A percentile compares a stretch with the other conserved stretches of the same genome.
Evolutionary conservation across 2,888 invertebrate species (phyloP).

Genomic region (Thecocarcelia acutangulata): DNA sequence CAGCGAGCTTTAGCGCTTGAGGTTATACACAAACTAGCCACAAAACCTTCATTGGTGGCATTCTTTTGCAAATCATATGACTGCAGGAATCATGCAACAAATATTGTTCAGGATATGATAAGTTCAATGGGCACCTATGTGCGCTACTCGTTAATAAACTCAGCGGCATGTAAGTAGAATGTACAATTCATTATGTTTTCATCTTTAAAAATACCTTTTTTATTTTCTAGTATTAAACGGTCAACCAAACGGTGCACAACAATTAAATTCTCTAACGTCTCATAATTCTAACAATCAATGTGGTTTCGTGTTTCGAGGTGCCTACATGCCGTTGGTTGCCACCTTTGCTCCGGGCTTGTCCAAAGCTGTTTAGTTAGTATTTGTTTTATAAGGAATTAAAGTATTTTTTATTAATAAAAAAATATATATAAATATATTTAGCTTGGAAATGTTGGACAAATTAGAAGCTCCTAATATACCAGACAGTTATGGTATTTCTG

Average conservation of each 20-base stretch:
- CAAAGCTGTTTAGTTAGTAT: slow-evolving; percentile 94
- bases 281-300: slow-evolving; percentile 82
- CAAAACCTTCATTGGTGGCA: slow-evolving; percentile 91
- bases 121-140: slow-evolving; percentile 96
- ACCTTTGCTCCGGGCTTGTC: slow-evolving; percentile 92
- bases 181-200: neutral
- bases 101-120: slow-evolving; percentile 97
- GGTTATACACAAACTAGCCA: slow-evolving; percentile 96
- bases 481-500: slow-evolving; percentile 98
- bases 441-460: slow-evolving; percentile 97
- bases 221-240: slow-evolving; percentile 73
- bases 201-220: too few species aligned
- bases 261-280: slow-evolving; percentile 72
- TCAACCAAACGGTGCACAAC: slow-evolving; percentile 74
- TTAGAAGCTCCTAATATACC: slow-evolving; percentile 95
- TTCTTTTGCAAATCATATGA: slow-evolving; percentile 98
- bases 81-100: slow-evolving; percentile 95
- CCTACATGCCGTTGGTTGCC: slow-evolving; percentile 94
- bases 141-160: slow-evolving; percentile 91
- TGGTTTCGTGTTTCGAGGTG: slow-evolving; percentile 95
- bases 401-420: neutral
- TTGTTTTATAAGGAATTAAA: neutral
- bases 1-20: slow-evolving; percentile 97
- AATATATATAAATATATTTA: slow-evolving; percentile 76
- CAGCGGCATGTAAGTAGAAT: slow-evolving; percentile 74